phyloP scores from a whole-genome alignment of 1,140 invertebrate genomes.

The Cryptotermes secundus region DNA sequence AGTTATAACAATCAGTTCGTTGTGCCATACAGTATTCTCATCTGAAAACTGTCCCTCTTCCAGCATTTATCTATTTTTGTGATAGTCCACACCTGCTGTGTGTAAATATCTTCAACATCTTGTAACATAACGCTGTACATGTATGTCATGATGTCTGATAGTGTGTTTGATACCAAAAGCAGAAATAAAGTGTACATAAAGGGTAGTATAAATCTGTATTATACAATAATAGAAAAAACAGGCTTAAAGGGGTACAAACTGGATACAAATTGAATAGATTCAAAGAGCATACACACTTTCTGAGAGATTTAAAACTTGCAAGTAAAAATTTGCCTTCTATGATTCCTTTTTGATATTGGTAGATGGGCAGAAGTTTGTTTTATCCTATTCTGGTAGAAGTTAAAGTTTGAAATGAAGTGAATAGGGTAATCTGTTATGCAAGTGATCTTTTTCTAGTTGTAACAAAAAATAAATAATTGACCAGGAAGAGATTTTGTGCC shows the following conservation, averaged over 20 bases:
- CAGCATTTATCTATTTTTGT: conserved; percentile 23
- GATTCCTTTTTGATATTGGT: too few species aligned
- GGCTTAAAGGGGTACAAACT: neutral
- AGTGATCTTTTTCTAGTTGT: too few species aligned
- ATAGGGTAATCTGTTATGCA: too few species aligned
- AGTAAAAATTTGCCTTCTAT: too few species aligned
- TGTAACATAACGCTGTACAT: conserved; percentile 17
- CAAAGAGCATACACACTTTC: too few species aligned
- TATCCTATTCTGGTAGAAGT: too few species aligned
- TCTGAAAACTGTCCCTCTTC: neutral
- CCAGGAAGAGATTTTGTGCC: too few species aligned
- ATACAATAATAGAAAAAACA: neutral
- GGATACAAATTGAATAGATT: conserved; percentile 4
- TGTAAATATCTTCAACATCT: neutral
- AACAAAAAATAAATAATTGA: too few species aligned
- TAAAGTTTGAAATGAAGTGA: too few species aligned
- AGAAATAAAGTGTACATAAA: neutral
- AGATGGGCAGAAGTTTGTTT: too few species aligned
- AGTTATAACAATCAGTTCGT: neutral
- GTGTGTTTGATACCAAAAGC: neutral
- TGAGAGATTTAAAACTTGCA: too few species aligned
- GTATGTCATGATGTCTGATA: conserved; percentile 9
- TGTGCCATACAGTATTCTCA: conserved; percentile 29
- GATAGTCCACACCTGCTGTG: neutral
- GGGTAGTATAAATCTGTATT: neutral